Conservation (phyloP, 64 coral and sea anemone genomes). For the Pocillopora verrucosa region DNA sequence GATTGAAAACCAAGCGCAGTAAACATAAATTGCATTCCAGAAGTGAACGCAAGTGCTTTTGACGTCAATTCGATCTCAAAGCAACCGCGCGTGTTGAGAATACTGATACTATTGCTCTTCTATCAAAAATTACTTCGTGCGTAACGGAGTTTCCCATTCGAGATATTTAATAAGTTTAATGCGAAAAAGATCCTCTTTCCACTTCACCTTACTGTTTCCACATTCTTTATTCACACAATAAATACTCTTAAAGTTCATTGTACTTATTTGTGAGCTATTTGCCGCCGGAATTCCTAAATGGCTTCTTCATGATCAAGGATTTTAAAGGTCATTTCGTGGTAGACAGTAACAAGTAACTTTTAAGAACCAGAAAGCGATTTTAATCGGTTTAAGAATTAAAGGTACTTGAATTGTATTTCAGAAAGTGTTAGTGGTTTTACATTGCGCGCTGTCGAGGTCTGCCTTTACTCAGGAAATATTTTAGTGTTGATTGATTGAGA, state of each 20-base stretch:
- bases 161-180: background rate
- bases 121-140: background rate
- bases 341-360: background rate
- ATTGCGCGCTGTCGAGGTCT: background rate
- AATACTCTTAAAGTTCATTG: slow-evolving; percentile 5
- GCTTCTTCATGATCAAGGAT: background rate
- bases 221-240: background rate
- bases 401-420: background rate
- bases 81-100: too few relatives aligned
- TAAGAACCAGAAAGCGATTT: background rate
- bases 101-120: background rate
- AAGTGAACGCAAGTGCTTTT: background rate
- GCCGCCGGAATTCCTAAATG: slow-evolving; percentile 3
- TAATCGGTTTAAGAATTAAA: background rate
- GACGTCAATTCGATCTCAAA: slow-evolving; percentile 6
- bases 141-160: background rate
- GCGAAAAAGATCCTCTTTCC: background rate
- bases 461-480: background rate
- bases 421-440: background rate
- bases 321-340: background rate
- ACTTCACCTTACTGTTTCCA: background rate
- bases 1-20: background rate
- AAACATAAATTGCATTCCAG: slow-evolving; percentile 31
- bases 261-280: background rate
- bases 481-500: background rate